A percentile compares a stretch with the other conserved stretches of the same genome.
These are phyloP conservation scores for Athripsodes cinereus DNA, from an alignment of 2,888 invertebrate species.

Conservation along the genomic window DNA sequence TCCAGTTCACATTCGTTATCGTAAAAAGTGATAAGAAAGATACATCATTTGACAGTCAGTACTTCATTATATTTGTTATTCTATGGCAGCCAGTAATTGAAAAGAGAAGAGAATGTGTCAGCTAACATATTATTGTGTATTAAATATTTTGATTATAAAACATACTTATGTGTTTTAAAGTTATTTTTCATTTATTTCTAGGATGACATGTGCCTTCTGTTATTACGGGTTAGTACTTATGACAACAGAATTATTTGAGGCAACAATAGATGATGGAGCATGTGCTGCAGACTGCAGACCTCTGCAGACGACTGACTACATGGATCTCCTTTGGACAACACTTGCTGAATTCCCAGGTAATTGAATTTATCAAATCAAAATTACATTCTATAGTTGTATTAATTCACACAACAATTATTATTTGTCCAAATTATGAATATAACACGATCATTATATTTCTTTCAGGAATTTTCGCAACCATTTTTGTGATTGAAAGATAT, in stretches of 20 bases:
- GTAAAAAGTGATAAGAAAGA: no score
- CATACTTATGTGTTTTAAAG: not conserved
- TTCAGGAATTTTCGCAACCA: constrained; percentile 79
- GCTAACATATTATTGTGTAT: no score
- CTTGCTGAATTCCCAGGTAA: constrained; percentile 88
- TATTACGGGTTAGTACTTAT: constrained; percentile 93
- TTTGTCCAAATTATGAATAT: not conserved
- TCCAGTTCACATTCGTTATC: no score
- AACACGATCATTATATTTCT: constrained; percentile 18
- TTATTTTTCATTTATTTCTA: constrained; percentile 33
- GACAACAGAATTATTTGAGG: constrained; percentile 88
- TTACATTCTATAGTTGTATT: not conserved
- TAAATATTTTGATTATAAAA: not conserved
- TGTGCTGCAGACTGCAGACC: constrained; percentile 65
- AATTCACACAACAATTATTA: not conserved
- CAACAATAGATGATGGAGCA: constrained; percentile 42
- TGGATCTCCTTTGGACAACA: constrained; percentile 90
- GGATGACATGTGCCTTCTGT: constrained; percentile 91
- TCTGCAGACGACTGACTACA: constrained; percentile 80
- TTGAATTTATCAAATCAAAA: not conserved
- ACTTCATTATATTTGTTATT: not conserved
- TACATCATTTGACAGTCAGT: no score
- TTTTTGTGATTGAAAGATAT: constrained; percentile 81
- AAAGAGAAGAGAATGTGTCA: not conserved
- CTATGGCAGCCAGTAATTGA: not conserved